Base-by-base conservation (phyloP, 2,888 invertebrate genomes). In the Spodoptera picta region DNA sequence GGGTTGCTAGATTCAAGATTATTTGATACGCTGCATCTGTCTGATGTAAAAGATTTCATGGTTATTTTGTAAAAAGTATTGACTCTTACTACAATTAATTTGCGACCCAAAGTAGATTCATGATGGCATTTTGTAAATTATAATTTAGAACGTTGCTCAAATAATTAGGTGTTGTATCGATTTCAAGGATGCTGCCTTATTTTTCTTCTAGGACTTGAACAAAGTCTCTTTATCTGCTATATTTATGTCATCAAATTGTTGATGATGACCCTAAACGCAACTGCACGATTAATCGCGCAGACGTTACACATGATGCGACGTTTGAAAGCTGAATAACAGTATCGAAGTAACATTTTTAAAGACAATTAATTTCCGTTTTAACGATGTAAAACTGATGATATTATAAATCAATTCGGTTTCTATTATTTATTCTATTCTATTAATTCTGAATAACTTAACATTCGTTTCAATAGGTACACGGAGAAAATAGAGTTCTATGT, bases 271-370 rank as follows among this genome's bases (percentile, higher is more conserved):
- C 72, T 72, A 56, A 14, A 12, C 14, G 45, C 36, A 36, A 50
- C 45, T 60, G 46, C 50, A 60, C 73, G 60, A 60, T 73, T 65
- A 49, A 65, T 73, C 50, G 70, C 19, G 43, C 70, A 70, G 75
- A 70, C 60, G 75, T 70, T 74, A 66, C 74, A 73, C 70, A 60
- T 55, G 74, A 73, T 51, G 59, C 61, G 61, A 61, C 60, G 63
- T 60, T 71, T 71, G 75, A 74, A 68, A 75, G 63, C 67, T 74
- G 63, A 63, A n/a, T n/a, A n/a, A n/a, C n/a, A 67, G 67, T 68
- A 71, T 62, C 70, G 63, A 63, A 67, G 67, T 68, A 71, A 75
- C 57, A 72, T 74, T 72, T 74, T 70, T 74, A 72, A 68, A 64
- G 66, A 74, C 62, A 60, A 74, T 75, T 66, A 61, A 69, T 70